Conservation (phyloP, 2,113 vertebrate species). For the Rhinolophus ferrumequinum region DNA sequence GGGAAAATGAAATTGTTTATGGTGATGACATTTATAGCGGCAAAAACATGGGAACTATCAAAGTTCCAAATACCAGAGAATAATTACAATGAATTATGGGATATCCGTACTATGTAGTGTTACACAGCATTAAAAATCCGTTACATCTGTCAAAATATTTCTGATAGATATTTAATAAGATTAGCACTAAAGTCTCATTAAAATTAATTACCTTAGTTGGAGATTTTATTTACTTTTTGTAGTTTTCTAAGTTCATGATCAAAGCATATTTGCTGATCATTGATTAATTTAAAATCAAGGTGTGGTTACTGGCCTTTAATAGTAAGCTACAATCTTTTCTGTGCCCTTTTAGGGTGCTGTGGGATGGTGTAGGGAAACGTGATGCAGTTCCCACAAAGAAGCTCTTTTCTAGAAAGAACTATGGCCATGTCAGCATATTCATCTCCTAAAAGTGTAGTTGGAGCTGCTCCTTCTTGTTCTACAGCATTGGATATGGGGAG, state of each 20-base stretch:
- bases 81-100: background rate
- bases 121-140: background rate
- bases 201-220: slow-evolving; percentile 50
- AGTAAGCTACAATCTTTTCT: slow-evolving; percentile 79
- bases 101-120: background rate
- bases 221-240: slow-evolving; percentile 37
- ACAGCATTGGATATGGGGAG: slow-evolving; percentile 77
- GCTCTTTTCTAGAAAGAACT: slow-evolving; percentile 80
- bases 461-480: slow-evolving; percentile 79
- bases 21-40: background rate
- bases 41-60: slow-evolving; percentile 24
- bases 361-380: slow-evolving; percentile 79
- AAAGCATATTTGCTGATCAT: slow-evolving; percentile 74
- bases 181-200: slow-evolving; percentile 55
- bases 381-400: slow-evolving; percentile 79
- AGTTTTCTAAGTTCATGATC: slow-evolving; percentile 69
- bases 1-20: background rate
- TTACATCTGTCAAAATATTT: slow-evolving; percentile 45
- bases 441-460: slow-evolving; percentile 81
- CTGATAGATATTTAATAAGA: slow-evolving; percentile 53
- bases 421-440: slow-evolving; percentile 73
- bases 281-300: slow-evolving; percentile 56
- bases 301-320: slow-evolving; percentile 72
- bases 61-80: background rate
- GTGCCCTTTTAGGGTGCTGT: slow-evolving; percentile 81